Evolutionary conservation across 1,140 invertebrate genomes (phyloP), one percentile per base, ranked within the genome.

Genomic region (Lordiphosa clarofinis): DNA sequence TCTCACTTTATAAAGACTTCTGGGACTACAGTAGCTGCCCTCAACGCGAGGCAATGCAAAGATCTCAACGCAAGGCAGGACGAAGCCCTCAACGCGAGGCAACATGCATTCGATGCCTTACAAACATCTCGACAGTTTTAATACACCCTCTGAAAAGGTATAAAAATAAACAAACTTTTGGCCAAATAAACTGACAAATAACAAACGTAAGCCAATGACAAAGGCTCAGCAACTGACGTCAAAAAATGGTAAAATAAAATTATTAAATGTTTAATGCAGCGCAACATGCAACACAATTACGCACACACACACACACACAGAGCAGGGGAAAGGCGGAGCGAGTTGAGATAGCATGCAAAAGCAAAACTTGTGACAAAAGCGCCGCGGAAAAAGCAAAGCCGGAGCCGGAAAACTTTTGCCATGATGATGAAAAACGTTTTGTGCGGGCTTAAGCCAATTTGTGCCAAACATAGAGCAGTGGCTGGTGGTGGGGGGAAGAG

Each of bases 221-320:
- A 81, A 68, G 49, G 56, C 33, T 37, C 49, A 55, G 52, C 35
- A 31, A 48, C 35, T 3, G 59, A 53, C 40, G 11, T 8, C 15
- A 53, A 31, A 47, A 38, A 21, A 13, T 4, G 3, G 21, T 3
- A 52, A 62, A 79, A 57, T 44, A 47, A 84, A 84, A 84, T 76
- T 84, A 76, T 84, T 53, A 76, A 84, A 72, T 84, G 68, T 65
- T 81, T 81, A 81, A 84, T 81, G 76, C 78, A 84, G 79, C 73
- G 76, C 71, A 76, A 78, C 76, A 84, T 73, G 76, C 78, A 78
- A 81, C 78, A 73, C 58, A 84, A 81, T 81, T 84, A 82, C 76
- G 56, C 56, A 48, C 44, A 38, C 54, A 47, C 40, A 44, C 6
- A 36, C 10, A 21, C 21, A 21, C 21, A 21, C 21, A 33, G 33